Conservation (phyloP, 2,888 invertebrate genomes). For the Spicauda simplicius region DNA sequence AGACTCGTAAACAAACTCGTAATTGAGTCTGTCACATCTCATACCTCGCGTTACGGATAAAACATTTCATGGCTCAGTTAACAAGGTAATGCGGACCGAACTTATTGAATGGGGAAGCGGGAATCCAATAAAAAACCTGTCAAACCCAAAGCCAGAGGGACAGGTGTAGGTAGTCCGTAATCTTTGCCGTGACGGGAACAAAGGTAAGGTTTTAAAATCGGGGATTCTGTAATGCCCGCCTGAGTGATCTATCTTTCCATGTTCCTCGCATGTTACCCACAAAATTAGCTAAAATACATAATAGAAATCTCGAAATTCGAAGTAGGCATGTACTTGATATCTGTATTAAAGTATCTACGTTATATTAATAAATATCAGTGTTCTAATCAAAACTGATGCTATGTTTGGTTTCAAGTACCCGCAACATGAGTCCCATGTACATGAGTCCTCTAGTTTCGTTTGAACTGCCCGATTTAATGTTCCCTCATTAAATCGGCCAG, state of each 20-base stretch:
- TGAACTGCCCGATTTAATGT: no score
- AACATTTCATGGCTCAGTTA: slow-evolving; percentile 72
- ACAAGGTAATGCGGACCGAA: slow-evolving; percentile 70
- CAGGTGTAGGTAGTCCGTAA: slow-evolving; percentile 38
- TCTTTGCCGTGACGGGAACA: slow-evolving; percentile 30
- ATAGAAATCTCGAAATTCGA: background rate
- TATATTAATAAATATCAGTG: no score
- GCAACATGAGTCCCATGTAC: no score
- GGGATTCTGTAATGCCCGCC: slow-evolving; percentile 14
- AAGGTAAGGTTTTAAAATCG: slow-evolving; percentile 28
- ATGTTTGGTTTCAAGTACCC: no score
- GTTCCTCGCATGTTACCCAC: background rate
- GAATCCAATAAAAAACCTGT: slow-evolving; percentile 80
- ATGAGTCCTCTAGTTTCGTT: no score
- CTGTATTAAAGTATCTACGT: no score
- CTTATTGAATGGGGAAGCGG: slow-evolving; percentile 76
- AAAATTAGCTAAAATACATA: background rate
- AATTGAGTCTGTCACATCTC: slow-evolving; percentile 39
- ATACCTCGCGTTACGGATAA: slow-evolving; percentile 45
- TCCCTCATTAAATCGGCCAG: no score
- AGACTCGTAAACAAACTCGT: slow-evolving; percentile 30
- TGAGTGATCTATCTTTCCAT: slow-evolving; percentile 11
- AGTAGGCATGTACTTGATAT: background rate
- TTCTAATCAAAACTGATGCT: no score
- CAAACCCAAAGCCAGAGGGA: slow-evolving; percentile 67